A percentile compares a stretch with the other conserved stretches of the same genome.
Conservation (phyloP, 2,797 vertebrate genomes). For the Lithobates pipiens region DNA sequence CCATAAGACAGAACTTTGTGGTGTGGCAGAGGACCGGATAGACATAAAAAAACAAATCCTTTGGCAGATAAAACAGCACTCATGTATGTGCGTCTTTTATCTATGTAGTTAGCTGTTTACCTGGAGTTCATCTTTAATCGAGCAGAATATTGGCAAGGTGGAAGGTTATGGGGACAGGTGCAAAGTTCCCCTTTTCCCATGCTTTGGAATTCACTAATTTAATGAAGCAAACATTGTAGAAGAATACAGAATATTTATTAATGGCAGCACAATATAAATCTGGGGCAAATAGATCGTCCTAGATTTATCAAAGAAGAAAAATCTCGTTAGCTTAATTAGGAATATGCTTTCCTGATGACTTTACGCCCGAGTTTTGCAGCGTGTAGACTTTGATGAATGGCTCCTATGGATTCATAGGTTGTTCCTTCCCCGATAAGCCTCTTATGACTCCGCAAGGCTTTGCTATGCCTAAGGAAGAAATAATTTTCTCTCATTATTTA, state of each 20-base stretch:
- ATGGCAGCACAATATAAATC: constrained; percentile 33
- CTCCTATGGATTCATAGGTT: constrained; percentile 39
- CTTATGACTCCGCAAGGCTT: constrained; percentile 23
- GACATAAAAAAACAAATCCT: too few relatives aligned
- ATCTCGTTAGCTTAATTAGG: constrained; percentile 58
- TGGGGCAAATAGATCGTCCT: constrained; percentile 45
- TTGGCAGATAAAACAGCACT: too few relatives aligned
- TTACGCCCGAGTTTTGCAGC: constrained; percentile 51
- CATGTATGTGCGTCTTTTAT: too few relatives aligned
- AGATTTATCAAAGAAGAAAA: constrained; percentile 56
- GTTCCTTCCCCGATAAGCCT: constrained; percentile 38
- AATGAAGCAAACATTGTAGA: constrained; percentile 12
- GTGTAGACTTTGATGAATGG: constrained; percentile 54
- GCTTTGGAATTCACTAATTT: constrained; percentile 29
- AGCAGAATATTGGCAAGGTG: background rate
- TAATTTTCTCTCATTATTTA: constrained; percentile 59
- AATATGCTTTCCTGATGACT: constrained; percentile 53
- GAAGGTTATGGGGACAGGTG: constrained; percentile 29
- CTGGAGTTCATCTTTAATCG: too few relatives aligned
- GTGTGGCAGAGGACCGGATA: too few relatives aligned
- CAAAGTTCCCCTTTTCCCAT: background rate
- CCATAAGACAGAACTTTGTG: too few relatives aligned
- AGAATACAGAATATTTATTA: constrained; percentile 52
- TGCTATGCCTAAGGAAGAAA: constrained; percentile 45
- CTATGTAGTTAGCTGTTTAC: too few relatives aligned